A percentile compares a stretch with the other conserved stretches of the same genome.
phyloP scores from a whole-genome alignment of 2,888 invertebrate species.

The Selenia dentaria region DNA sequence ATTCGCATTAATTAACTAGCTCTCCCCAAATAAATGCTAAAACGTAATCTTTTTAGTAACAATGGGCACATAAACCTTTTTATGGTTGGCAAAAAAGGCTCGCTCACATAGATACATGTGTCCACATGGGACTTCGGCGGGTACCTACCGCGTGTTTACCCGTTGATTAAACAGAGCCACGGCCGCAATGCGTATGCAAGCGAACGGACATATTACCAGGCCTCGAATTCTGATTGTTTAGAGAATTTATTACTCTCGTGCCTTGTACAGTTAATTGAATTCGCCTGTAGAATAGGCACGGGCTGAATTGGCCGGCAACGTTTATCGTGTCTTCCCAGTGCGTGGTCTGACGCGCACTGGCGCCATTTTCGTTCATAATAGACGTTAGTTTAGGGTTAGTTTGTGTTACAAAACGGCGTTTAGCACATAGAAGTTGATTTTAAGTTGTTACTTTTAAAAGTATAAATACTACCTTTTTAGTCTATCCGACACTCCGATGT shows the following conservation, averaged over 20 bases:
- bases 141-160: conserved; percentile 66
- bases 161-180: conserved; percentile 80
- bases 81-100: conserved; percentile 49
- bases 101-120: conserved; percentile 59
- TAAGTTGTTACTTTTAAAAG: no score
- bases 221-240: conserved; percentile 84
- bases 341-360: conserved; percentile 49
- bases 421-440: no score
- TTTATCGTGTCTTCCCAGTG: conserved; percentile 73
- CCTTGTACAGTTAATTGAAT: conserved; percentile 84
- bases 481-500: no score
- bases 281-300: conserved; percentile 80
- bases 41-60: conserved; percentile 65
- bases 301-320: conserved; percentile 71
- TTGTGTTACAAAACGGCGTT: conserved; percentile 29
- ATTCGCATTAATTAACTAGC: conserved; percentile 64
- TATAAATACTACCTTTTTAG: no score
- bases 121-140: conserved; percentile 55
- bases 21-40: conserved; percentile 58
- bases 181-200: conserved; percentile 82
- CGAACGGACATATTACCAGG: conserved; percentile 81
- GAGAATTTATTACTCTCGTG: conserved; percentile 83
- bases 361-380: conserved; percentile 59
- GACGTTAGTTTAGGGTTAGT: conserved; percentile 36
- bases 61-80: conserved; percentile 67